These are phyloP conservation scores for Helogale parvula DNA, from an alignment of 2,113 vertebrate genomes.

Conservation along the genomic window DNA sequence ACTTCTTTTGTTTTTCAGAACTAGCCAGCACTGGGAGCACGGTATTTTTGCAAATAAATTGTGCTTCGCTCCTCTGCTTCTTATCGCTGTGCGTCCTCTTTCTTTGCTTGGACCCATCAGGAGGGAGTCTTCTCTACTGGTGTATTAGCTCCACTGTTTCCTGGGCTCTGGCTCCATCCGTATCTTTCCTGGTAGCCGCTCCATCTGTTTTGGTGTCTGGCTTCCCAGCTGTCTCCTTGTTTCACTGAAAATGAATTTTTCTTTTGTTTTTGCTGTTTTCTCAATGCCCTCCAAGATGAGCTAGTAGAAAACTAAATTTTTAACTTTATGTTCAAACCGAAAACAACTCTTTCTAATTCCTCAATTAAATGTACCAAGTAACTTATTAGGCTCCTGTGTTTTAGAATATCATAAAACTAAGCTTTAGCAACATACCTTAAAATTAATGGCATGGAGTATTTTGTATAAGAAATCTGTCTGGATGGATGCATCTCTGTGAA, in stretches of 20 bases:
- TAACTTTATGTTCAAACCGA: not conserved
- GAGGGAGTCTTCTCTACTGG: not conserved
- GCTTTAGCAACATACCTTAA: not conserved
- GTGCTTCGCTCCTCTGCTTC: not conserved
- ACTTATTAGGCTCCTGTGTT: not conserved
- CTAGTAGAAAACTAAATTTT: not conserved
- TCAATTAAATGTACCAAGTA: not conserved
- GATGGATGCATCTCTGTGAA: not conserved
- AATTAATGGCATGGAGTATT: not conserved
- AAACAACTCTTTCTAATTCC: not conserved
- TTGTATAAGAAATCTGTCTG: not conserved
- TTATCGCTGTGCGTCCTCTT: not conserved
- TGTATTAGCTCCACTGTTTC: not conserved
- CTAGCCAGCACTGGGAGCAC: rapidly evolving
- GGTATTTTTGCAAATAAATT: not conserved
- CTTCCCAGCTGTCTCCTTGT: constrained; percentile 27
- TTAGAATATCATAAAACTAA: not conserved
- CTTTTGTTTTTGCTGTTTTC: not conserved
- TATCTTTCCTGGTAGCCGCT: not conserved
- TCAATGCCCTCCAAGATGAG: constrained; percentile 33
- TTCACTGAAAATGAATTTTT: constrained; percentile 2
- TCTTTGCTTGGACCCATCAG: not conserved
- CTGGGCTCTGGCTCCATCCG: not conserved
- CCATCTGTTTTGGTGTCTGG: constrained; percentile 48
- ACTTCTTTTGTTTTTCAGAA: not conserved